Base-by-base conservation (phyloP, 2,888 invertebrate genomes). In the Stenodema calcarata region DNA sequence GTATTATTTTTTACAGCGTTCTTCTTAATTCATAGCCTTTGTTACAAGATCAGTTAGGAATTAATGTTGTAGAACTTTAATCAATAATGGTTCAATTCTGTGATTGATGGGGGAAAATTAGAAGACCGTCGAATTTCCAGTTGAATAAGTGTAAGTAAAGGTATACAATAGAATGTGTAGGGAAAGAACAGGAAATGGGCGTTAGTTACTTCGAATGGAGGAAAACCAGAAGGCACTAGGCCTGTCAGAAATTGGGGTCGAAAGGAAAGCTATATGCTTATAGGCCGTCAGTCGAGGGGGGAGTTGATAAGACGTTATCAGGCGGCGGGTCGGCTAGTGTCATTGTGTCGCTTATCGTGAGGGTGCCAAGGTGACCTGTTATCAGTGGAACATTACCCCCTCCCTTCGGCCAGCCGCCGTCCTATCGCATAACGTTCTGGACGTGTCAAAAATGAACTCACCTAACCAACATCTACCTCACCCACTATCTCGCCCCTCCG, bases 221-320 rank as follows among this genome's bases (percentile, higher is more conserved):
- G 75, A 35, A 41, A 41, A 75, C 35, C 42, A 75, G 42, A 35
- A 75, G 75, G 75, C 42, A 75, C 75, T 82, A 84, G 85, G 75
- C 76, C 76, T 54, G 76, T 35, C 75, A 50, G 70, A 35, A 86
- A 86, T 86, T 78, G 86, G 86, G 86, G 86, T 86, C 86, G 86
- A 86, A 86, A 86, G 86, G 86, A 86, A 86, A 86, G 86, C 86
- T 86, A 86, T 79, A 85, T 86, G 86, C 86, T 86, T 86, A 86
- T 86, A 79, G 86, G 86, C 79, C 62, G 86, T 78, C 69, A 86
- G 86, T 79, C 50, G 79, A 35, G 41, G 54, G 79, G 78, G 73
- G 69, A 23, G 70, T 7, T 42, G 86, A 86, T 86, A 86, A 86
- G 86, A 86, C 86, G 86, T 42, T 86, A 86, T 86, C 86, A 79